Percentiles rank a stretch among this genome's conserved stretches.
phyloP scores from a whole-genome alignment of 2,113 vertebrate genomes.

The Columba janthina region DNA sequence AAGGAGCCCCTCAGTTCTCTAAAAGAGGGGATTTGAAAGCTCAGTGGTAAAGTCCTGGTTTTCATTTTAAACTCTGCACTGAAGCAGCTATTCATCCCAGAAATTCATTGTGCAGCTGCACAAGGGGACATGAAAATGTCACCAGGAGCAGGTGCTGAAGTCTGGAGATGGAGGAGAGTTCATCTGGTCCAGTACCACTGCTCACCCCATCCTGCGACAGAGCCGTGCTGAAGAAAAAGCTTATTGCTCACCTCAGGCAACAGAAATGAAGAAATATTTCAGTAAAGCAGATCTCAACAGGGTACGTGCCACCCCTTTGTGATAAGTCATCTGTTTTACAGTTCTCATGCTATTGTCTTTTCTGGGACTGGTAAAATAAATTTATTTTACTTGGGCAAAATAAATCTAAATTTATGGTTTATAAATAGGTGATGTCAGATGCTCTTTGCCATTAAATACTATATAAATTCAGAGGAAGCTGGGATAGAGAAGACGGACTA shows the following conservation, averaged over 20 bases:
- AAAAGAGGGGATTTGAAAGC: background rate
- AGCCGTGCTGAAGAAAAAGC: background rate
- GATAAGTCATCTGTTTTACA: background rate
- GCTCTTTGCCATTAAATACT: background rate
- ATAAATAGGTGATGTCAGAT: background rate
- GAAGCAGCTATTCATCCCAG: background rate
- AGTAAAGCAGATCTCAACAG: background rate
- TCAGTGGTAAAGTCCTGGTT: background rate
- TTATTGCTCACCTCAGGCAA: background rate
- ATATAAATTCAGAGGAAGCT: background rate
- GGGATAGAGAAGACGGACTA: background rate
- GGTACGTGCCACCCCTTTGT: accelerated
- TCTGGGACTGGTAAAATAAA: background rate
- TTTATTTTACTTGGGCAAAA: background rate
- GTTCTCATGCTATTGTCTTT: background rate
- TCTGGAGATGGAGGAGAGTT: background rate
- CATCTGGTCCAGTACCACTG: background rate
- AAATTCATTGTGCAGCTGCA: background rate
- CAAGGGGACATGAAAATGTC: background rate
- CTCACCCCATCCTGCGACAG: background rate
- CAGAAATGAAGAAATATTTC: background rate
- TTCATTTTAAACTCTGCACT: background rate
- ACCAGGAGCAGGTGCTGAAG: background rate
- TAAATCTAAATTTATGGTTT: background rate
- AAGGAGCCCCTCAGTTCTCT: background rate